Evolutionary conservation across 1,140 invertebrate species (phyloP).

Genomic region (Cataglyphis hispanica): DNA sequence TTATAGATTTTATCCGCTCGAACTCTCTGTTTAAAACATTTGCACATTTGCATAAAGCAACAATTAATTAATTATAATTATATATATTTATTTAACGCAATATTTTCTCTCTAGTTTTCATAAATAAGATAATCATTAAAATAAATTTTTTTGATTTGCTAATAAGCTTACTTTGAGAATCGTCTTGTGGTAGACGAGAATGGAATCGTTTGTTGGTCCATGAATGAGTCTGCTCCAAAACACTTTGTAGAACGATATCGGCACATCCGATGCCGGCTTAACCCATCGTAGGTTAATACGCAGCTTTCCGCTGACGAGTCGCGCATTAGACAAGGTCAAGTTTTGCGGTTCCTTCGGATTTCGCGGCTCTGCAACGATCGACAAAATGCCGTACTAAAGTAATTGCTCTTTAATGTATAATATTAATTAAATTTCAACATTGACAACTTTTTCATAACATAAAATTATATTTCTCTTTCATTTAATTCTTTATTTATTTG

Average conservation of each 20-base stretch:
- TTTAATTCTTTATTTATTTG: background rate
- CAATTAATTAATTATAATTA: background rate
- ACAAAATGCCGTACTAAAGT: background rate
- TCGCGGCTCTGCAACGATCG: constrained; percentile 87
- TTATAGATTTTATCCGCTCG: background rate
- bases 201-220: constrained; percentile 86
- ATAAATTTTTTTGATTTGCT: background rate
- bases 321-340: constrained; percentile 87
- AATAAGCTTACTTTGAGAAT: constrained; percentile 87
- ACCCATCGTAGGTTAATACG: constrained; percentile 88
- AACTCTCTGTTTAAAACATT: background rate
- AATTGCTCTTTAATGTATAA: background rate
- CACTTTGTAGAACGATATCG: constrained; percentile 88
- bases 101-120: background rate
- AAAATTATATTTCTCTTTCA: constrained; percentile 11
- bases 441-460: background rate
- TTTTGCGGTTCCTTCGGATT: constrained; percentile 89
- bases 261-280: constrained; percentile 89
- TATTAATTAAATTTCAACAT: background rate
- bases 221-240: constrained; percentile 89
- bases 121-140: background rate
- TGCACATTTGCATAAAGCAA: background rate
- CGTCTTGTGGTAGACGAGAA: constrained; percentile 88
- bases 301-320: constrained; percentile 86
- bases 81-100: background rate